Base-by-base conservation (phyloP, 2,113 vertebrate genomes). In the Pelecanoides urinatrix region DNA sequence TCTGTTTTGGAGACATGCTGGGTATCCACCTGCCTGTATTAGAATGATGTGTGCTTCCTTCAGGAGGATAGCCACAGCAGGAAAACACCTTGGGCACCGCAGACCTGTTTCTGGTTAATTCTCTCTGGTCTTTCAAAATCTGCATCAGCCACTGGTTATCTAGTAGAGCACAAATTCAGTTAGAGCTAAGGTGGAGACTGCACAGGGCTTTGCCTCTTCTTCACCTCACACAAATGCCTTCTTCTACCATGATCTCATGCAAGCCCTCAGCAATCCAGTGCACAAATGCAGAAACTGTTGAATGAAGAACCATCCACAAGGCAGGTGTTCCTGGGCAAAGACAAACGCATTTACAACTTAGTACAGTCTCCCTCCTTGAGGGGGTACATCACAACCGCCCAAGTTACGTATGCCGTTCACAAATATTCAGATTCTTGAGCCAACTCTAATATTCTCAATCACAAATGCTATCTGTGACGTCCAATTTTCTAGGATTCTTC, bases 401-500 rank as follows among this genome's bases (percentile, higher is more conserved):
- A 58, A 58, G 52, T 19, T 44, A 66, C 0, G 0, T 9, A 25
- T 12, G 47, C 36, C 1, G 0, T 19, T 36, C 83, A 82, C 0
- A 0, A 44, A 50, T 30, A 78, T 5, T 38, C 45, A 55, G 59
- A 42, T 44, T 82, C 30, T n/a, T 44, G 23, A 49, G 40, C 8
- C 50, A 90, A 17, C 50, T 70, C 45, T 11, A n/a, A 47, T 0
- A 3, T 49, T 79, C 34, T 65, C 34, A 63, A 20, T 70, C 56
- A 58, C 68, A 86, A 82, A 61, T n/a, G 7, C n/a, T 26, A n/a
- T 45, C 70, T 34, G 44, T 22, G 27, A 72, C 20, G 47, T 72
- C 32, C 45, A 38, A 3, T 38, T 50, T 66, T 82, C 71, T 53
- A 72, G 30, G 32, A 49, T 10, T 36, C 6, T 53, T 59, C 29